phyloP scores from a whole-genome alignment of 2,888 invertebrate genomes.

The Dorcus parallelipipedus region DNA sequence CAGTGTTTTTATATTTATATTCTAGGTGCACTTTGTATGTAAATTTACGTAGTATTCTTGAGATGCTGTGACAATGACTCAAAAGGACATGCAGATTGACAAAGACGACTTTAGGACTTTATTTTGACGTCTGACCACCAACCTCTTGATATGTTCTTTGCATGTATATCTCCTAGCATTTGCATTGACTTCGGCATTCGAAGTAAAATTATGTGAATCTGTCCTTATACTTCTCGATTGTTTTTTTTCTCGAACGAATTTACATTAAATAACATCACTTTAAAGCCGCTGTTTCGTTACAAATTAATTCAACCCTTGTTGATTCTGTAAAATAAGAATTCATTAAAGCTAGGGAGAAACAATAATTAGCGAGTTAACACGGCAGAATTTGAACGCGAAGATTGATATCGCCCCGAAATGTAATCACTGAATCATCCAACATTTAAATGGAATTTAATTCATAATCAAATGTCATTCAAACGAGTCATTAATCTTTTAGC shows the following conservation, averaged over 20 bases:
- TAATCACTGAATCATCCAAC: conserved; percentile 22
- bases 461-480: conserved; percentile 34
- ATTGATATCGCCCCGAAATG: conserved; percentile 20
- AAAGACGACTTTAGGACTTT: conserved; percentile 27
- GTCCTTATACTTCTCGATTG: conserved; percentile 12
- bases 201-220: conserved; percentile 14
- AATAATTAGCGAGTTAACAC: conserved; percentile 14
- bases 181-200: conserved; percentile 14
- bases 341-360: background rate
- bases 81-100: conserved; percentile 28
- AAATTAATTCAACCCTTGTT: no score
- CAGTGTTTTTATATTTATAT: background rate
- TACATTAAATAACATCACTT: background rate
- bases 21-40: conserved; percentile 26
- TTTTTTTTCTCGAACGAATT: background rate
- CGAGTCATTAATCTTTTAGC: conserved; percentile 30
- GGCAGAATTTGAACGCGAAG: conserved; percentile 10
- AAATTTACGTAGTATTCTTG: conserved; percentile 17
- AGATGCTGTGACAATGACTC: conserved; percentile 27
- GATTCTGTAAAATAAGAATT: no score
- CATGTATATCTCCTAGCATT: conserved; percentile 11
- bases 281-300: no score
- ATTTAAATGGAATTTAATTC: conserved; percentile 35
- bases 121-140: conserved; percentile 35
- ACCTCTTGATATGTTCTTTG: conserved; percentile 12